Conservation (phyloP, 2,888 invertebrate genomes). For the Diarsia mendica region DNA sequence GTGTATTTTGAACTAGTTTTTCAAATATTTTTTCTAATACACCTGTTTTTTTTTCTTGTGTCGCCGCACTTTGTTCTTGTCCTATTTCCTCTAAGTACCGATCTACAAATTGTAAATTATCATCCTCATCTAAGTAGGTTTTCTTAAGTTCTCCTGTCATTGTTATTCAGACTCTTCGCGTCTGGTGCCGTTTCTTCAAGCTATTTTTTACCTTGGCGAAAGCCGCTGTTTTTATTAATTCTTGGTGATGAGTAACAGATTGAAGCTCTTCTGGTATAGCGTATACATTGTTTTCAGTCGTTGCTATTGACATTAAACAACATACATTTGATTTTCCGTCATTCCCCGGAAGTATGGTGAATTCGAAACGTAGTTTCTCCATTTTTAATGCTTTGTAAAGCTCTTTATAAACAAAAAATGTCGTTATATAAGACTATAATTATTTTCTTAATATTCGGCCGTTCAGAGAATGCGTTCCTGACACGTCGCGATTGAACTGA, state of each 20-base stretch:
- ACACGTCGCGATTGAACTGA: too few relatives aligned
- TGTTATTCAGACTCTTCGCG: background rate
- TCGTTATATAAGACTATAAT: too few relatives aligned
- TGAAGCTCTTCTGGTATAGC: background rate
- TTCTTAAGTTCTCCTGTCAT: background rate
- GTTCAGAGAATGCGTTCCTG: too few relatives aligned
- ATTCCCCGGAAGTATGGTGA: background rate
- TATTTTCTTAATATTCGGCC: too few relatives aligned
- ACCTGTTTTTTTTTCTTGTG: background rate
- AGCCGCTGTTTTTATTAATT: background rate
- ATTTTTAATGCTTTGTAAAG: too few relatives aligned
- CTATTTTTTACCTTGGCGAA: background rate
- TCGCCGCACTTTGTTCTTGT: background rate
- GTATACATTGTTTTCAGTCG: too few relatives aligned
- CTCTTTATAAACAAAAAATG: too few relatives aligned
- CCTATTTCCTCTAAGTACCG: background rate
- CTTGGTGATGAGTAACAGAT: background rate
- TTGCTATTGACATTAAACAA: background rate
- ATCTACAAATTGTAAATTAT: background rate
- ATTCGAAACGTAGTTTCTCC: conserved; percentile 5
- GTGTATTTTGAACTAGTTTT: background rate
- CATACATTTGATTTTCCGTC: conserved; percentile 3
- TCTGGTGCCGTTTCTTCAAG: too few relatives aligned
- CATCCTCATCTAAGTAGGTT: conserved; percentile 2
- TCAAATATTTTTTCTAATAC: background rate